These are phyloP conservation scores for Atherinosoma microstoma DNA, from an alignment of 2,797 vertebrate species.

Conservation along the genomic window DNA sequence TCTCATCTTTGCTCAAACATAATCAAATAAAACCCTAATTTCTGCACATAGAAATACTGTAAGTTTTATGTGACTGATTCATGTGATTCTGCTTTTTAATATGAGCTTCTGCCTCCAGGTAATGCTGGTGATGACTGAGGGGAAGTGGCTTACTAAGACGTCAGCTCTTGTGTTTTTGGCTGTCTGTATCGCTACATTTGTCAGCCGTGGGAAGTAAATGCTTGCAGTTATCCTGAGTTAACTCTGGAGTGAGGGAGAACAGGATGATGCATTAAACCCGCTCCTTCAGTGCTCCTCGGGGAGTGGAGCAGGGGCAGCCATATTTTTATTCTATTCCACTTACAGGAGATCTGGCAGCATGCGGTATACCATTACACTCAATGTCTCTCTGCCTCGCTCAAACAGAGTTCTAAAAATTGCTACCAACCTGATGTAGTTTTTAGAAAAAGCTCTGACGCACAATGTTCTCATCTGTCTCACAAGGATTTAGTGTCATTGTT, in stretches of 20 bases:
- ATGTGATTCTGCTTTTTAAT: not conserved
- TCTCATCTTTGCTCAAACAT: too few species aligned
- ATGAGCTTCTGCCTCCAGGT: not conserved
- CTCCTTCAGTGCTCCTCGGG: constrained; percentile 24
- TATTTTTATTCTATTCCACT: constrained; percentile 41
- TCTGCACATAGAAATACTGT: not conserved
- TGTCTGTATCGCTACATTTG: constrained; percentile 16
- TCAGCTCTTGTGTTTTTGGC: constrained; percentile 4
- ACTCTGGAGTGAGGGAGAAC: constrained; percentile 7
- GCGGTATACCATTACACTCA: not conserved
- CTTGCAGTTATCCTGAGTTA: constrained; percentile 35
- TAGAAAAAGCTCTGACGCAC: not conserved
- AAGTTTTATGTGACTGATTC: not conserved
- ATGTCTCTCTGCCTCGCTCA: constrained; percentile 1
- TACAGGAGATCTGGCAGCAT: constrained; percentile 26
- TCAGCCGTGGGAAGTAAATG: constrained; percentile 28
- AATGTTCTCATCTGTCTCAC: constrained; percentile 5
- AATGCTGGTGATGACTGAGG: not conserved
- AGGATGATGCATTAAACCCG: constrained; percentile 23
- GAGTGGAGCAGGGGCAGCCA: constrained; percentile 16
- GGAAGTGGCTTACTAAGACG: constrained; percentile 9
- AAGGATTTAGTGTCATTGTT: not conserved
- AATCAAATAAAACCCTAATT: not conserved
- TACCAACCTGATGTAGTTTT: not conserved
- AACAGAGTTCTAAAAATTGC: not conserved